Conservation (phyloP, 2,888 invertebrate species). For the Plemyria rubiginata region DNA sequence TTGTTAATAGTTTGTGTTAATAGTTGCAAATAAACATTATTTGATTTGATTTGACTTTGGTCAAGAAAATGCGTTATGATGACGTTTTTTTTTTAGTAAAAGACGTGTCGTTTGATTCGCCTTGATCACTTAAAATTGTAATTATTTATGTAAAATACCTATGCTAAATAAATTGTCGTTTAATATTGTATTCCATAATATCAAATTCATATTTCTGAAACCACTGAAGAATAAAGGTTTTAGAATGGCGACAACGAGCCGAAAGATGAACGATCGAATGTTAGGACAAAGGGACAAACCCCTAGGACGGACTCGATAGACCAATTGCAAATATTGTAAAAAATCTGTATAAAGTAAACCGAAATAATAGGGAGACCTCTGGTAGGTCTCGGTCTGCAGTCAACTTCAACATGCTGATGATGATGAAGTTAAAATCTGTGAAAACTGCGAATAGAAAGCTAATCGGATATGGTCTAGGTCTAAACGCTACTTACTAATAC, state of each 20-base stretch:
- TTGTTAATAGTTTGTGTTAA: too few relatives aligned
- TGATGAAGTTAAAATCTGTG: conserved; percentile 20
- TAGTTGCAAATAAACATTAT: too few relatives aligned
- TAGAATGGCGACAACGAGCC: not conserved
- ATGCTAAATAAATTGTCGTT: too few relatives aligned
- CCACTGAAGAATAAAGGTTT: not conserved
- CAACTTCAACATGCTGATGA: not conserved
- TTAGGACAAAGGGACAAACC: not conserved
- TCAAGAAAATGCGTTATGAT: too few relatives aligned
- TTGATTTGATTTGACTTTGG: too few relatives aligned
- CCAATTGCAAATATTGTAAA: not conserved
- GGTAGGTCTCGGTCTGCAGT: not conserved
- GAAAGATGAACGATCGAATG: not conserved
- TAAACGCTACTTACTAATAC: conserved; percentile 39
- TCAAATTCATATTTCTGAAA: not conserved
- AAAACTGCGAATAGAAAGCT: conserved; percentile 40
- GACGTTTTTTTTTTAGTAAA: too few relatives aligned
- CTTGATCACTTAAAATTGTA: too few relatives aligned
- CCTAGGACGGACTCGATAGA: not conserved
- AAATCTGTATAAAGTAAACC: too few relatives aligned
- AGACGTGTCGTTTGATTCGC: too few relatives aligned
- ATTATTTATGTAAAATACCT: too few relatives aligned
- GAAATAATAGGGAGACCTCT: too few relatives aligned
- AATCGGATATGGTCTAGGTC: conserved; percentile 31
- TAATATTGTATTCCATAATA: not conserved